phyloP scores from a whole-genome alignment of 2,888 invertebrate genomes.

The Rhamphomyia laevipes region DNA sequence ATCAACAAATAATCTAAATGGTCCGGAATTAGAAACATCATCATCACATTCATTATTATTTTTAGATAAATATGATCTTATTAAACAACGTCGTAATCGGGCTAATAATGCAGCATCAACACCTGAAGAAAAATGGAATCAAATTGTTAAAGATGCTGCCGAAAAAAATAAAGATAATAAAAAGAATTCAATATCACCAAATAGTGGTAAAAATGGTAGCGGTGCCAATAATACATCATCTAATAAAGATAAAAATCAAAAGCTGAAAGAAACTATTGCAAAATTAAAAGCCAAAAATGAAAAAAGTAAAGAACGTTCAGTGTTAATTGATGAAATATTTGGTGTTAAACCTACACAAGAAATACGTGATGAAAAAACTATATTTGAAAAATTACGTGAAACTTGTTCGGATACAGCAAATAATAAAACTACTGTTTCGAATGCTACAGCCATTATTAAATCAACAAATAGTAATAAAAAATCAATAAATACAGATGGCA shows the following conservation, averaged over 20 bases:
- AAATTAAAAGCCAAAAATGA: slow-evolving; percentile 45
- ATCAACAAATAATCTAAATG: not conserved
- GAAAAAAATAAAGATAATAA: slow-evolving; percentile 40
- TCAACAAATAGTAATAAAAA: not conserved
- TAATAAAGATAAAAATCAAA: slow-evolving; percentile 39
- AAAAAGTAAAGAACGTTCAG: slow-evolving; percentile 16
- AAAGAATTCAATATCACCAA: not conserved
- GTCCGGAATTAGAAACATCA: not conserved
- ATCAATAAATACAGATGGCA: not conserved
- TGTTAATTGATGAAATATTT: slow-evolving; percentile 14
- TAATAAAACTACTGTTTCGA: not conserved
- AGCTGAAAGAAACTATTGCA: slow-evolving; percentile 47
- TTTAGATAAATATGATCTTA: slow-evolving; percentile 48
- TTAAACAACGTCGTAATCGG: slow-evolving; percentile 47
- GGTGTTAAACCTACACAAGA: slow-evolving; percentile 14
- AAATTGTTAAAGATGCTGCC: slow-evolving; percentile 37
- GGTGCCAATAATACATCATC: too few species aligned
- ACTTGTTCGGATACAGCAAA: slow-evolving; percentile 7
- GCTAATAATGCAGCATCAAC: slow-evolving; percentile 27
- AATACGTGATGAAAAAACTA: slow-evolving; percentile 10
- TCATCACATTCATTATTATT: slow-evolving; percentile 17
- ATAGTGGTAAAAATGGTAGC: too few species aligned
- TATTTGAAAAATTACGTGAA: slow-evolving; percentile 13
- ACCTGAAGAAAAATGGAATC: too few species aligned
- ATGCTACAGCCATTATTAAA: not conserved